phyloP scores from a whole-genome alignment of 2,113 vertebrate genomes.

The Alligator sinensis region DNA sequence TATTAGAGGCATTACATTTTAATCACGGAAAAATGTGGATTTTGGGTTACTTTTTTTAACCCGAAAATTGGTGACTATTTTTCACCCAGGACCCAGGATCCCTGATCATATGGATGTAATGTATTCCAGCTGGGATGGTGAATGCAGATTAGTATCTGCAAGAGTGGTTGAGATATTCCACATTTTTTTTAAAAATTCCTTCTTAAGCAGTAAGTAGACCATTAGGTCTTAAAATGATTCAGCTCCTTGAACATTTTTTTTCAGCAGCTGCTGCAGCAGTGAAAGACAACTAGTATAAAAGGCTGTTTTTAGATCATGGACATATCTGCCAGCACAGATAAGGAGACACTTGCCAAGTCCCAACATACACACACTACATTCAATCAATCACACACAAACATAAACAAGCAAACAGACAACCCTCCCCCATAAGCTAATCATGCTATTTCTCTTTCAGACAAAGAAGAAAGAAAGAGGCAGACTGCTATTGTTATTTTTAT shows the following conservation, averaged over 20 bases:
- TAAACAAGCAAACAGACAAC: conserved; percentile 64
- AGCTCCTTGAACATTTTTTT: not conserved
- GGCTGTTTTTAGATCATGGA: conserved; percentile 67
- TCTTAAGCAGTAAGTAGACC: not conserved
- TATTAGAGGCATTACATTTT: too few relatives aligned
- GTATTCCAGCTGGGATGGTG: not conserved
- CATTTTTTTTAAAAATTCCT: not conserved
- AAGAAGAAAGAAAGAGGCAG: conserved; percentile 26
- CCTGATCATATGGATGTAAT: not conserved
- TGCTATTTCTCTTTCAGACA: conserved; percentile 16
- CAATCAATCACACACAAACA: conserved; percentile 59
- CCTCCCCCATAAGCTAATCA: conserved; percentile 26
- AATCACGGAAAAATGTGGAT: too few relatives aligned
- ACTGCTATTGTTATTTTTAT: conserved; percentile 25
- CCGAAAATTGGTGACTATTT: too few relatives aligned
- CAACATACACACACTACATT: not conserved
- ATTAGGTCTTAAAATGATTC: conserved; percentile 18
- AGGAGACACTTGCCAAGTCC: conserved; percentile 63
- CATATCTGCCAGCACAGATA: conserved; percentile 66
- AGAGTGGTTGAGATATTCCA: not conserved
- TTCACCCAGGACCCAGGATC: too few relatives aligned
- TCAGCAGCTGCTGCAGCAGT: conserved; percentile 24
- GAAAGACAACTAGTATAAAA: conserved; percentile 52
- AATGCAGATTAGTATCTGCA: not conserved
- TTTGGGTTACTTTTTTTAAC: too few relatives aligned